Percentiles rank a stretch among this genome's conserved stretches.
These are phyloP conservation scores for Sparidentex hasta DNA, from an alignment of 2,797 vertebrate genomes.

Conservation along the genomic window DNA sequence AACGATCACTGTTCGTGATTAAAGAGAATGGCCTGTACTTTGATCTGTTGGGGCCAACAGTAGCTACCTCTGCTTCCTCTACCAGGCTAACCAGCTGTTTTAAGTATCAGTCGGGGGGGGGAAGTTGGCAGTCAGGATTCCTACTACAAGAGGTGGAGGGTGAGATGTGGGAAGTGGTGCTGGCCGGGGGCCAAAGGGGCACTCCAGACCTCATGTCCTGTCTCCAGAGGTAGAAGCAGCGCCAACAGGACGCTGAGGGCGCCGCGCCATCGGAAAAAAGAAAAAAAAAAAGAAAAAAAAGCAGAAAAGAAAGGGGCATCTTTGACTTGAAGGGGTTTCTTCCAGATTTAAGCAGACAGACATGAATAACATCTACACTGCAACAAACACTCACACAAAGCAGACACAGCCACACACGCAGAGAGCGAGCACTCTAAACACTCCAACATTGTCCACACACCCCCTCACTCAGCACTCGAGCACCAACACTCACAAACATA, in stretches of 20 bases:
- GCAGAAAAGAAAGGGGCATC: constrained; percentile 48
- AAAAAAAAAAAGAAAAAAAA: constrained; percentile 20
- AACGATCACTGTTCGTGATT: constrained; percentile 38
- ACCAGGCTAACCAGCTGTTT: constrained; percentile 71
- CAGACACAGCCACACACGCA: constrained; percentile 2
- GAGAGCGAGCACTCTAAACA: constrained; percentile 10
- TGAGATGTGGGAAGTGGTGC: constrained; percentile 63
- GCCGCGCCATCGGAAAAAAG: constrained; percentile 60
- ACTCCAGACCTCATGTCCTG: constrained; percentile 73
- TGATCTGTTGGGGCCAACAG: constrained; percentile 60
- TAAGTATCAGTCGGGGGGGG: constrained; percentile 74
- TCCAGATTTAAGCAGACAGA: constrained; percentile 37
- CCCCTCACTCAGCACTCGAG: constrained; percentile 70
- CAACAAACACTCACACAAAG: constrained; percentile 15
- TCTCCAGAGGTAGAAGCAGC: constrained; percentile 71
- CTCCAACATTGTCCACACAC: constrained; percentile 33
- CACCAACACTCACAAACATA: constrained; percentile 75
- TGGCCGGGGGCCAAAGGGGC: constrained; percentile 66
- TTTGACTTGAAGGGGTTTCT: constrained; percentile 32
- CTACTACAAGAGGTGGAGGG: constrained; percentile 60
- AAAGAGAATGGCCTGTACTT: constrained; percentile 54
- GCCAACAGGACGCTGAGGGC: constrained; percentile 73
- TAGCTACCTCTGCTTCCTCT: constrained; percentile 67
- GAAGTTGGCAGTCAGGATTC: constrained; percentile 70
- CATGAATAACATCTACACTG: background rate